phyloP scores from a whole-genome alignment of 2,113 vertebrate genomes.

The Probosciger aterrimus region DNA sequence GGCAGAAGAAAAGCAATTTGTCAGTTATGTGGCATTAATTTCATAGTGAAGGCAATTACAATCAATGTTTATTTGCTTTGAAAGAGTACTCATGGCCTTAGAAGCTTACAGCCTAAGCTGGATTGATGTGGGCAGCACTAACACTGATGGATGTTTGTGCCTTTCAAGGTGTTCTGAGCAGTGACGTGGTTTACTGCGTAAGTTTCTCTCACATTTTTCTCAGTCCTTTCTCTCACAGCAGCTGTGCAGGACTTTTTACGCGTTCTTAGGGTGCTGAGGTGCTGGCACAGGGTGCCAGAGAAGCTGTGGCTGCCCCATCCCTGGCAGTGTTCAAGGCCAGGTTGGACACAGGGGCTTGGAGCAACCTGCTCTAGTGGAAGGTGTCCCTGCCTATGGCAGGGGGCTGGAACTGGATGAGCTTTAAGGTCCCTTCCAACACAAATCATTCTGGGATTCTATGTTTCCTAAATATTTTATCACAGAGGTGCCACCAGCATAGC shows the following conservation, averaged over 20 bases:
- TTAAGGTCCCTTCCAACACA: background rate
- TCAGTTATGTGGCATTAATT: background rate
- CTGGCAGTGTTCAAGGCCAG: background rate
- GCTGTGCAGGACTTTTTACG: background rate
- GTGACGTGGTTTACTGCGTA: background rate
- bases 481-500: background rate
- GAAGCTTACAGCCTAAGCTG: background rate
- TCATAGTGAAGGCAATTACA: background rate
- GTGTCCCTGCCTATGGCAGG: fast-evolving
- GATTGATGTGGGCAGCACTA: background rate
- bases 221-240: background rate
- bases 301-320: background rate
- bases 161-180: background rate
- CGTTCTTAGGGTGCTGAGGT: background rate
- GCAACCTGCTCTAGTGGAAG: background rate
- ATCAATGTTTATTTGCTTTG: background rate
- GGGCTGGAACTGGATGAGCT: background rate
- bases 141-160: background rate
- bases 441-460: background rate
- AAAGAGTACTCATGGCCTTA: background rate
- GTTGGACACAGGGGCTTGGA: background rate
- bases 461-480: background rate
- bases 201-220: background rate
- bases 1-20: background rate
- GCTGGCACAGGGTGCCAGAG: background rate